These are phyloP conservation scores for Heteromyza rotundicornis DNA, from an alignment of 2,888 invertebrate genomes.

Conservation along the genomic window DNA sequence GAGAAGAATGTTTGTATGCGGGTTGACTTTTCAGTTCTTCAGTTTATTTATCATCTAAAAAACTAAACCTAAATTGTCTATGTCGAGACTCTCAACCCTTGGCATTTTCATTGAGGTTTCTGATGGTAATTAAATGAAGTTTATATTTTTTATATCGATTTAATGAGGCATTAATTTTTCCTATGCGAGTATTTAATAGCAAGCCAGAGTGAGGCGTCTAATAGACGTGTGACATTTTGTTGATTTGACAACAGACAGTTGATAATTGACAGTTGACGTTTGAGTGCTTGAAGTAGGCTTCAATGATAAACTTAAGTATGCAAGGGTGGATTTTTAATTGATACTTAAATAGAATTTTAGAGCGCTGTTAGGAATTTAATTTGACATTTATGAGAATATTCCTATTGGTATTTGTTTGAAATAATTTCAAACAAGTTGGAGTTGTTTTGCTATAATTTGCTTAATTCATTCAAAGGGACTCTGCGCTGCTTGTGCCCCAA, in stretches of 20 bases:
- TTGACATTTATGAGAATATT: constrained; percentile 1
- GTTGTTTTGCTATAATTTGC: too few species aligned
- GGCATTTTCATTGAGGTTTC: too few species aligned
- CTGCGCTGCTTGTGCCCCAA: constrained; percentile 65
- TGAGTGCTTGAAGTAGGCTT: too few species aligned
- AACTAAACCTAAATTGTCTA: too few species aligned
- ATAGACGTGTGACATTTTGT: neutral
- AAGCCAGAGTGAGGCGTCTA: neutral
- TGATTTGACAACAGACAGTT: too few species aligned
- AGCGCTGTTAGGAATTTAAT: neutral
- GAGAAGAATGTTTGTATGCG: neutral
- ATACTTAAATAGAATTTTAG: too few species aligned
- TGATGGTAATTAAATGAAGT: neutral
- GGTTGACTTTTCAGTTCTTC: neutral
- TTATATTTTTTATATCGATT: neutral
- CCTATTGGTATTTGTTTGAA: neutral
- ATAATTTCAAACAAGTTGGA: too few species aligned
- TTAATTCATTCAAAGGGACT: too few species aligned
- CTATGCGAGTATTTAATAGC: too few species aligned
- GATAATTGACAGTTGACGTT: neutral
- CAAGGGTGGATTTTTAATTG: too few species aligned
- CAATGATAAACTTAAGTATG: too few species aligned
- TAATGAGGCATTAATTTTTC: neutral
- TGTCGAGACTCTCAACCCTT: too few species aligned
- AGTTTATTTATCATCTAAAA: neutral